A percentile compares a stretch with the other conserved stretches of the same genome.
These are phyloP conservation scores for Campaea margaritaria DNA, from an alignment of 2,888 invertebrate genomes.

Conservation along the genomic window DNA sequence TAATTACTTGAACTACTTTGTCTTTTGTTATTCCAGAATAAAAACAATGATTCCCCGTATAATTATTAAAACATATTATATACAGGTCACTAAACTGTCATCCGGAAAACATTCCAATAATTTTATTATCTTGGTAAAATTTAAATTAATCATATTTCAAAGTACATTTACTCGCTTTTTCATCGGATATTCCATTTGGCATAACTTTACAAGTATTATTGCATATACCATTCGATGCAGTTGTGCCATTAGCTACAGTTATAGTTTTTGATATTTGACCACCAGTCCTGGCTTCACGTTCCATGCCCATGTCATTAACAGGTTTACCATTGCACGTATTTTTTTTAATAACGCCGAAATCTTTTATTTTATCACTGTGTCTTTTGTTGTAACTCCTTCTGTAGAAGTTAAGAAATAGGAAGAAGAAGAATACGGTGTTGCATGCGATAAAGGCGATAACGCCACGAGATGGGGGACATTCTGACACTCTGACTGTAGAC, in stretches of 20 bases:
- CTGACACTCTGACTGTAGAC: constrained; percentile 76
- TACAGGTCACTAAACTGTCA: no score
- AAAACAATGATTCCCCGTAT: no score
- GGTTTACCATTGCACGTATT: neutral
- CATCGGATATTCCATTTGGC: neutral
- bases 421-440: constrained; percentile 85
- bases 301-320: neutral
- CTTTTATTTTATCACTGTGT: constrained; percentile 26
- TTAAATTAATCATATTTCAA: neutral
- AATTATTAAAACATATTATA: no score
- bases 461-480: constrained; percentile 85
- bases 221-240: neutral
- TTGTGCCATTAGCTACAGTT: neutral
- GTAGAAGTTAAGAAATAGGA: constrained; percentile 88
- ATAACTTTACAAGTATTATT: no score
- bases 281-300: neutral
- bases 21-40: no score
- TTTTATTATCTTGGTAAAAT: no score
- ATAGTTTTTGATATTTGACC: neutral
- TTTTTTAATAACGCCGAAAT: neutral
- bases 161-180: neutral
- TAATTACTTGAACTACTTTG: no score
- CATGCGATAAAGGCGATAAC: constrained; percentile 83
- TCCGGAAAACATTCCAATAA: no score
- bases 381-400: constrained; percentile 66